A percentile compares a stretch with the other conserved stretches of the same genome.
Evolutionary conservation across 1,140 invertebrate genomes (phyloP).

Genomic region (Aporrectodea caliginosa): DNA sequence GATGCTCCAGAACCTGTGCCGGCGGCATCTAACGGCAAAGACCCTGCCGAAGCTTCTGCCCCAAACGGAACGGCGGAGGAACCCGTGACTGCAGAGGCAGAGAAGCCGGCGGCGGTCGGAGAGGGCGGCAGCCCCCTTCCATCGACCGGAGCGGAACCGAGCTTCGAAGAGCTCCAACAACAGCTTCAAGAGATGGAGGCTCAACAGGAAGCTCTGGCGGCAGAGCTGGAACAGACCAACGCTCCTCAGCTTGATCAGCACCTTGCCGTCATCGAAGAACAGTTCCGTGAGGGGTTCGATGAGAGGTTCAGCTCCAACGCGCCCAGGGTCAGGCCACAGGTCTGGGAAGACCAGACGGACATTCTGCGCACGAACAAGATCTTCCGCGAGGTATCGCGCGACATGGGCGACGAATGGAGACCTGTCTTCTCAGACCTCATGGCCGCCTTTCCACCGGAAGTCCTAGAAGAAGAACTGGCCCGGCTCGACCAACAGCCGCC

Average conservation of each 20-base stretch:
- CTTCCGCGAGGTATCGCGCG: constrained; percentile 29
- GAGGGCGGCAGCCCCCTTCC: neutral
- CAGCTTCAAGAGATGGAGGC: neutral
- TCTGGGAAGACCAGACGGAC: constrained; percentile 22
- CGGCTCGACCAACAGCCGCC: neutral
- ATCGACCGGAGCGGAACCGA: neutral
- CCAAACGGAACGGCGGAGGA: too few species aligned
- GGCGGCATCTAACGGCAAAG: too few species aligned
- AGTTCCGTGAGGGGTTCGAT: constrained; percentile 16
- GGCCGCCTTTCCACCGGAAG: constrained; percentile 16
- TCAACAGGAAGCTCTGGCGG: neutral
- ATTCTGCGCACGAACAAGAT: constrained; percentile 23
- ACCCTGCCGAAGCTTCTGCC: too few species aligned
- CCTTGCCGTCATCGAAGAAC: constrained; percentile 17
- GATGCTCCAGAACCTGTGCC: too few species aligned
- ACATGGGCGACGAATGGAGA: constrained; percentile 27
- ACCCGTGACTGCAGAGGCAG: too few species aligned
- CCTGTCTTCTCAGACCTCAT: constrained; percentile 28
- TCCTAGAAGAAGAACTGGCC: constrained; percentile 6
- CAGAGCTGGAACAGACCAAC: neutral
- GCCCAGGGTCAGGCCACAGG: neutral
- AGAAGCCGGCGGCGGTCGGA: neutral
- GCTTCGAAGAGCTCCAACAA: neutral
- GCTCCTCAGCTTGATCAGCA: constrained; percentile 13
- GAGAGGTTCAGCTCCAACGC: constrained; percentile 13